Conservation (phyloP, 2,113 vertebrate species). For the Muntiacus reevesi region DNA sequence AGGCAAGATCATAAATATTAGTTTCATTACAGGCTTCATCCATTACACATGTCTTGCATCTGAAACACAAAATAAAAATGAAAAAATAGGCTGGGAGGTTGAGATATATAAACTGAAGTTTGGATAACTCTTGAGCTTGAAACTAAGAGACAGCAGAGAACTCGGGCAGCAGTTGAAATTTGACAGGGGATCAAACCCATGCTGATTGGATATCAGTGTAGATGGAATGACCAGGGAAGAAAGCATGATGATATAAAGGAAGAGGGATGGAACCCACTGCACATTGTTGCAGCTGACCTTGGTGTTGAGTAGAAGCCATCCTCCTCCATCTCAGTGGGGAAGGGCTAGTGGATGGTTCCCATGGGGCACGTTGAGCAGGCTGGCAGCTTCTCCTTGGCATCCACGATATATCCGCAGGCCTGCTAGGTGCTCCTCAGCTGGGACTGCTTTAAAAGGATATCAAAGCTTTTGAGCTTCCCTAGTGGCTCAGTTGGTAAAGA, state of each 20-base stretch:
- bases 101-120: background rate
- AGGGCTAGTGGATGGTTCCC: rapidly evolving
- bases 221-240: background rate
- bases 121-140: background rate
- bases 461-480: background rate
- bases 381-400: background rate
- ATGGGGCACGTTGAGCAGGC: background rate
- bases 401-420: background rate
- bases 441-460: background rate
- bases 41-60: too few relatives aligned
- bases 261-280: rapidly evolving
- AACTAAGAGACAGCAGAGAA: background rate
- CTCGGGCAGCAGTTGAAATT: background rate
- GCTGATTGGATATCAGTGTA: rapidly evolving
- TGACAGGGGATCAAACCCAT: background rate
- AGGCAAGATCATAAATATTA: background rate
- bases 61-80: background rate
- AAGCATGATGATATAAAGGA: background rate
- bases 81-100: background rate
- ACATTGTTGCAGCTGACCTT: rapidly evolving
- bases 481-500: background rate
- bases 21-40: background rate
- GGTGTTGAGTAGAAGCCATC: background rate
- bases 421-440: background rate
- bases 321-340: background rate